These are phyloP conservation scores for Poliocrania exsul DNA, from an alignment of 2,797 vertebrate genomes.

Conservation along the genomic window DNA sequence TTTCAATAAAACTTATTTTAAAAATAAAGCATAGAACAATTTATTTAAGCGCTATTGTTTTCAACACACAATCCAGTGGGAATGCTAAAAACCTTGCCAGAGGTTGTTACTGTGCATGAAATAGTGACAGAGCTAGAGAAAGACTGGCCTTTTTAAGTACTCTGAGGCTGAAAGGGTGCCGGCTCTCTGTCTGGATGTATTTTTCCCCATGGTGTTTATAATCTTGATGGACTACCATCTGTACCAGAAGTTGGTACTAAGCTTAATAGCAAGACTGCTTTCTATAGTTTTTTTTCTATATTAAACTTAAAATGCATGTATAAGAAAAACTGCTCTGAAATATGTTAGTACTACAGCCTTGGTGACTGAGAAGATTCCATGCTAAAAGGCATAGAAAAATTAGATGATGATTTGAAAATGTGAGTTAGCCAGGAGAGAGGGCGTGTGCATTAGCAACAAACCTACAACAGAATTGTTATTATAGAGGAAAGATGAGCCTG, in stretches of 20 bases:
- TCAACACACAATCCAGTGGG: not conserved
- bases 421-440: not conserved
- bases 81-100: not conserved
- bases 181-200: not conserved
- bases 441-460: not conserved
- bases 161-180: not conserved
- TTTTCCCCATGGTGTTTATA: not conserved
- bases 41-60: constrained; percentile 22
- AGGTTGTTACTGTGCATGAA: not conserved
- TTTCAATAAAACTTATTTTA: constrained; percentile 23
- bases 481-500: not conserved
- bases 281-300: not conserved
- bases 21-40: not conserved
- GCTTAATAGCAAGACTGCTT: not conserved
- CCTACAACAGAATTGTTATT: not conserved
- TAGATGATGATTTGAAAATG: not conserved
- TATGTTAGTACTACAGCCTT: not conserved
- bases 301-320: not conserved
- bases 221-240: not conserved
- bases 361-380: not conserved
- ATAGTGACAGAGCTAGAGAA: not conserved
- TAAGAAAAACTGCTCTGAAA: not conserved
- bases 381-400: not conserved
- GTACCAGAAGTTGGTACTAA: not conserved
- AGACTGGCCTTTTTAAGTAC: not conserved